Evolutionary conservation across 2,113 vertebrate species (phyloP).

Genomic region (Crotophaga sulcirostris): DNA sequence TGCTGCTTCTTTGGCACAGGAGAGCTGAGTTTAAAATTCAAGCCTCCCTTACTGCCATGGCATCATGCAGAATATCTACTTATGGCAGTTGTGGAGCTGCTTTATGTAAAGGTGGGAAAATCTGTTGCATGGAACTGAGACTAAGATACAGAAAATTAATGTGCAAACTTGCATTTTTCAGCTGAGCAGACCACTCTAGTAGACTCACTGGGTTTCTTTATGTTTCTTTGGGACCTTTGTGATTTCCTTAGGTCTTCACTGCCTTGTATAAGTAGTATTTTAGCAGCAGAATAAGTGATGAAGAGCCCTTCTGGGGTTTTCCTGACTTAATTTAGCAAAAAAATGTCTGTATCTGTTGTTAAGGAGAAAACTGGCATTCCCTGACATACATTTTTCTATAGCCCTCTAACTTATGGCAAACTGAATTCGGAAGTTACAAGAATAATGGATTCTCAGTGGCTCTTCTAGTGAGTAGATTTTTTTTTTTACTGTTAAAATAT

Average conservation of each 20-base stretch:
- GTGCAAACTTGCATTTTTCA: not conserved
- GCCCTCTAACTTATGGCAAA: not conserved
- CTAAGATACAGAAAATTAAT: not conserved
- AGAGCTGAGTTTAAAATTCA: not conserved
- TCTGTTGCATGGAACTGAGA: not conserved
- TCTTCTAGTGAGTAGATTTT: not conserved
- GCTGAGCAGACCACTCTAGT: not conserved
- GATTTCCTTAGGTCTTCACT: not conserved
- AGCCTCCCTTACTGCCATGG: not conserved
- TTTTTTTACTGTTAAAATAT: not conserved
- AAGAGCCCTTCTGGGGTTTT: not conserved
- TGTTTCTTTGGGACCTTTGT: not conserved
- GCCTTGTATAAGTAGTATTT: not conserved
- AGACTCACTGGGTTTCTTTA: not conserved
- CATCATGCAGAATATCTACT: not conserved
- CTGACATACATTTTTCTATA: not conserved
- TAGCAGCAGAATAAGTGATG: not conserved
- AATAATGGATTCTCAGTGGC: not conserved
- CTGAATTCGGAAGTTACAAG: not conserved
- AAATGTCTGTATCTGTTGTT: not conserved
- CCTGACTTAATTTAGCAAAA: not conserved
- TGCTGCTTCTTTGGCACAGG: not conserved
- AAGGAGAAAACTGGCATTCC: not conserved
- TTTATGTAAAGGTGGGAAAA: not conserved
- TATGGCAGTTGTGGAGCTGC: not conserved